phyloP scores from a whole-genome alignment of 2,113 vertebrate species.

The Tursiops truncatus region DNA sequence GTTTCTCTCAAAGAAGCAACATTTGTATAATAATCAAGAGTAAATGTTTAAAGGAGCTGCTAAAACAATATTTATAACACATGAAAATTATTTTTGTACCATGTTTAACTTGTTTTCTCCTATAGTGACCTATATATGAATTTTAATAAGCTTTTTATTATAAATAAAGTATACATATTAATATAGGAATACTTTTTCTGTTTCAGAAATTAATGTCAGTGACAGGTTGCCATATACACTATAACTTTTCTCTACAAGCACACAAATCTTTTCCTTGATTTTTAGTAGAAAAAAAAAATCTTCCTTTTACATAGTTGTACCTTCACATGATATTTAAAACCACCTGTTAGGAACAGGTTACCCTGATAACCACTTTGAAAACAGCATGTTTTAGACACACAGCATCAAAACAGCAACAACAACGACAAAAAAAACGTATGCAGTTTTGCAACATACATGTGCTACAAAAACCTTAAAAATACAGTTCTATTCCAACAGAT shows the following conservation, averaged over 20 bases:
- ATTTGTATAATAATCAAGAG: slow-evolving; percentile 23
- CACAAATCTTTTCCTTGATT: background rate
- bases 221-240: background rate
- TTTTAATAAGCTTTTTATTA: slow-evolving; percentile 32
- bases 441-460: background rate
- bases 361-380: slow-evolving; percentile 35
- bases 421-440: background rate
- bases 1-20: slow-evolving; percentile 19
- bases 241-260: background rate
- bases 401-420: background rate
- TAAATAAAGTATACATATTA: slow-evolving; percentile 13
- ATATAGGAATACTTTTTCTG: background rate
- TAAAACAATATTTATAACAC: slow-evolving; percentile 18
- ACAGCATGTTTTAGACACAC: background rate
- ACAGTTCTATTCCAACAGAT: background rate
- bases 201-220: slow-evolving; percentile 46
- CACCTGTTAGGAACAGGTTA: background rate
- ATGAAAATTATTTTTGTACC: background rate
- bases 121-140: background rate
- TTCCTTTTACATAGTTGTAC: background rate
- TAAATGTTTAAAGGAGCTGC: background rate
- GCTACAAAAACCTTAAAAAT: slow-evolving; percentile 30
- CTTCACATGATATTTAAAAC: slow-evolving; percentile 11
- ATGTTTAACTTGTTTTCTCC: slow-evolving; percentile 44
- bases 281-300: background rate